Conservation (phyloP, 2,888 invertebrate genomes). For the Pantelozetes paolii region DNA sequence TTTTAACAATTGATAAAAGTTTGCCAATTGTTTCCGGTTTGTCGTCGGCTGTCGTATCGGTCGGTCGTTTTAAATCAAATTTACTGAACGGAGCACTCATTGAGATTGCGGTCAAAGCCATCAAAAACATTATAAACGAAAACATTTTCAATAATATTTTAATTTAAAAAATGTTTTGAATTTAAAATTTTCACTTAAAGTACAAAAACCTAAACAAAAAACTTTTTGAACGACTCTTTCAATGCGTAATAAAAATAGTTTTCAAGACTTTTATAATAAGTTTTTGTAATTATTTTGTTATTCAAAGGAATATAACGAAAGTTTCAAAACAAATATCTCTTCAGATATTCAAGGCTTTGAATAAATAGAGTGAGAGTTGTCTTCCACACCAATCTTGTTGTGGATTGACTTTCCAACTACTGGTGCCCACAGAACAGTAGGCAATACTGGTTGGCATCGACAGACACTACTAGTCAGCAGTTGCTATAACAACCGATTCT, state of each 20-base stretch:
- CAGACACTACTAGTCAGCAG: not conserved
- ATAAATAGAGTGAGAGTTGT: not conserved
- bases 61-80: not conserved
- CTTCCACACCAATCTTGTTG: not conserved
- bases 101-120: slow-evolving; percentile 1
- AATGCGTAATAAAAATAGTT: no score
- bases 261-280: not conserved
- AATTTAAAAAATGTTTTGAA: no score
- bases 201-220: no score
- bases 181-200: no score
- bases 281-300: not conserved
- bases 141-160: not conserved
- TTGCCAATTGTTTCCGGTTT: not conserved
- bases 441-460: slow-evolving; percentile 7
- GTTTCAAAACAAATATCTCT: not conserved
- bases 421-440: not conserved
- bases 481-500: not conserved
- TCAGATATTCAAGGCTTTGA: slow-evolving; percentile 5
- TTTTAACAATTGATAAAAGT: slow-evolving; percentile 8
- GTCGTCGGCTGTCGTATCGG: not conserved
- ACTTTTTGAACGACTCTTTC: not conserved
- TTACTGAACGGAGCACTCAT: slow-evolving; percentile 20
- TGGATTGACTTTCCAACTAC: not conserved
- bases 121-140: not conserved
- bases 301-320: not conserved